These are phyloP conservation scores for Alexandromys oeconomus DNA, from an alignment of 2,797 vertebrate genomes.

Conservation along the genomic window DNA sequence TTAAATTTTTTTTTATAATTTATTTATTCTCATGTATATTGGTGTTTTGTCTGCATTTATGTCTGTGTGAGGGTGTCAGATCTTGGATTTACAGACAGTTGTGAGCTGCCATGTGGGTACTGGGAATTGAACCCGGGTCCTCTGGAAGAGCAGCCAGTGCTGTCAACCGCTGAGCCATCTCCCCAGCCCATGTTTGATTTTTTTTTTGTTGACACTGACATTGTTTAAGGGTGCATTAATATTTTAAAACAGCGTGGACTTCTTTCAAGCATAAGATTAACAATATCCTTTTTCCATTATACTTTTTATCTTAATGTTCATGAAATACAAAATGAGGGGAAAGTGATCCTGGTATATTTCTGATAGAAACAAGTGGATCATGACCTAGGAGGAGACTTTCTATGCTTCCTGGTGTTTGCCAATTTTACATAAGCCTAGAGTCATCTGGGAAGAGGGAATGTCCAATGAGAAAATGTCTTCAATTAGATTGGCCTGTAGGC, in stretches of 20 bases:
- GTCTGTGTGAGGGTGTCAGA: no score
- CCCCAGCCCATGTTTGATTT: constrained; percentile 1
- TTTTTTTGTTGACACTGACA: background rate
- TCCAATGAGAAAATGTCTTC: background rate
- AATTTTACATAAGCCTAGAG: background rate
- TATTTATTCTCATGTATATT: no score
- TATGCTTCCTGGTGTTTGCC: background rate
- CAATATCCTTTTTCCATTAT: background rate
- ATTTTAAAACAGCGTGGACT: constrained; percentile 30
- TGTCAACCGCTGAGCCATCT: no score
- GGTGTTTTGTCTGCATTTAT: no score
- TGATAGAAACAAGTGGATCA: background rate
- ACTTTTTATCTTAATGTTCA: constrained; percentile 45
- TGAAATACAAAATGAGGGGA: constrained; percentile 2
- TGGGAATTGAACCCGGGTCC: no score
- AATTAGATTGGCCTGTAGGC: background rate
- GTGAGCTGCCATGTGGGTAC: no score
- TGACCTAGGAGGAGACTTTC: background rate
- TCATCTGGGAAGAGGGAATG: background rate
- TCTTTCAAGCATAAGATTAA: constrained; percentile 32
- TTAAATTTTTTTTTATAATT: background rate
- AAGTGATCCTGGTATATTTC: background rate
- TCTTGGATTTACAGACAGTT: no score
- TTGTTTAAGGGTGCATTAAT: constrained; percentile 45
- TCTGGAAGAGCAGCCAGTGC: no score